Conservation (phyloP, 2,797 vertebrate species). For the Molossus molossus region DNA sequence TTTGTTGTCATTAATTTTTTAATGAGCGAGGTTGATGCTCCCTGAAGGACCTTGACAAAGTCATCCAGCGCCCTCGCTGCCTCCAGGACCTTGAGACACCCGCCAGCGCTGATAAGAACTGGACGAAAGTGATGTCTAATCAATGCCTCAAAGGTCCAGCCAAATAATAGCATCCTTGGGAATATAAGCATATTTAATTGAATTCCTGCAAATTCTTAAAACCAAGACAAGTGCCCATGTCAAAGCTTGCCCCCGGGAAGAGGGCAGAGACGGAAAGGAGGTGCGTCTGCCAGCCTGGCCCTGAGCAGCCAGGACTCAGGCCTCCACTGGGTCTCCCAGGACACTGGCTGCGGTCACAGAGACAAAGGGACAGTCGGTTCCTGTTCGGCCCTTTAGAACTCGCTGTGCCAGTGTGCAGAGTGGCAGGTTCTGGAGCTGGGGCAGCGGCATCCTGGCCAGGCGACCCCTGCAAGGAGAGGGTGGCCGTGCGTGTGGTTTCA, state of each 20-base stretch:
- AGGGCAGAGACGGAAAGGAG: background rate
- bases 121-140: conserved; percentile 64
- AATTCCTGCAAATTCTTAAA: background rate
- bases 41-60: background rate
- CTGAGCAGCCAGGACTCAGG: background rate
- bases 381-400: background rate
- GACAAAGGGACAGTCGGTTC: background rate
- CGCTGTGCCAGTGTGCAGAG: background rate
- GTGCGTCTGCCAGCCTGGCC: background rate
- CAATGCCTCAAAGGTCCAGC: conserved; percentile 74
- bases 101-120: background rate
- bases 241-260: background rate
- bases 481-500: too few relatives aligned
- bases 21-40: background rate
- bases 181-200: background rate
- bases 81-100: background rate
- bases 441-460: background rate
- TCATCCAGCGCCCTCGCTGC: background rate
- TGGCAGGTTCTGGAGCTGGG: too few relatives aligned
- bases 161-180: background rate
- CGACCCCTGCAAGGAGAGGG: rapidly evolving
- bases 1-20: conserved; percentile 9
- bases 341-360: background rate
- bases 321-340: background rate
- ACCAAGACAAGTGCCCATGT: background rate